These are phyloP conservation scores for Schizopygopsis malacanthus DNA, from an alignment of 2,797 vertebrate species.

Conservation along the genomic window DNA sequence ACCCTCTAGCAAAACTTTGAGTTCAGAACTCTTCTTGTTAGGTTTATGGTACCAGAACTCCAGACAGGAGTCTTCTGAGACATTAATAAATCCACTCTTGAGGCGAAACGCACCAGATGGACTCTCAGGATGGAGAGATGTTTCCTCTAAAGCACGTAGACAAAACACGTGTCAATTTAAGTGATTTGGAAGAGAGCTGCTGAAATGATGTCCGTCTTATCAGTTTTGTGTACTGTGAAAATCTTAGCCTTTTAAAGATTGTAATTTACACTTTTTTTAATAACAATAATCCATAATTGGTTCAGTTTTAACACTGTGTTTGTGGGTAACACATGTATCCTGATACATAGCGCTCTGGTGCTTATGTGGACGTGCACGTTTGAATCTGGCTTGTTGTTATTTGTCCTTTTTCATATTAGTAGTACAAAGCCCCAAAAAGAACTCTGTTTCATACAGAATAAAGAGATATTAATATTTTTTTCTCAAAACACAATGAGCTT, in stretches of 20 bases:
- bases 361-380: neutral
- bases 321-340: neutral
- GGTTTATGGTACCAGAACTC: conserved; percentile 87
- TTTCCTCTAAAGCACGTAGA: neutral
- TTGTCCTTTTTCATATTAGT: neutral
- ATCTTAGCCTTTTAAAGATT: neutral
- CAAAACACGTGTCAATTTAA: neutral
- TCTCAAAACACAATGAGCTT: neutral
- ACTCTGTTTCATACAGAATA: neutral
- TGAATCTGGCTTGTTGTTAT: neutral
- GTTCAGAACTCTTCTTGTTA: conserved; percentile 68
- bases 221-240: neutral
- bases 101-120: conserved; percentile 68
- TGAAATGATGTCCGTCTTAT: neutral
- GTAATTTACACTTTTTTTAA: neutral
- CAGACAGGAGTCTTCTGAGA: conserved; percentile 78
- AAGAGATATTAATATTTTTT: neutral
- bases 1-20: conserved; percentile 74
- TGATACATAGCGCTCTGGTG: neutral
- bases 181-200: neutral
- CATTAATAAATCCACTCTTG: conserved; percentile 71
- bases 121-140: conserved; percentile 53
- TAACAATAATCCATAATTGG: neutral
- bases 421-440: neutral
- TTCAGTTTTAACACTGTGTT: neutral